Evolutionary conservation across 2,888 invertebrate species (phyloP), one percentile per base, ranked within the genome.

Genomic region (Acrobasis consociella): DNA sequence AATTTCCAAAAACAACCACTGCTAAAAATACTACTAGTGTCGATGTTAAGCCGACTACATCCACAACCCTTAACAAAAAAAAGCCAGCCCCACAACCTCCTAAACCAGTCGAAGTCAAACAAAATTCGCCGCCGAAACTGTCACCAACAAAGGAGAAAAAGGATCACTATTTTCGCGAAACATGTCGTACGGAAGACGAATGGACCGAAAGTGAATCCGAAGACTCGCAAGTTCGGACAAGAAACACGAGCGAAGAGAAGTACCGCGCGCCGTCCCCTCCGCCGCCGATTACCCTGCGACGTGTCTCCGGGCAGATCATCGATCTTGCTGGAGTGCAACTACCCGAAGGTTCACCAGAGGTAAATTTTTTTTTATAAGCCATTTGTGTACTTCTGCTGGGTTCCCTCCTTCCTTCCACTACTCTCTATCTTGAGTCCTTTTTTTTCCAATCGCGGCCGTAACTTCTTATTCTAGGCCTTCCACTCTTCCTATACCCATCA

Each of bases 161-260:
- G 67, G 92, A 93, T 64, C 91, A 90, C 69, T 94, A 89, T 72
- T 93, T 93, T 75, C 91, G 93, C 15, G 94, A 94, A 79, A 94
- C 94, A 1, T 94, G 94, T 74, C 94, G 94, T 60, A 94, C 94
- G 22, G 94, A 94, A 77, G 94, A 94, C 65, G 94, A 94, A 74
- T 94, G 94, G 86, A 93, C 93, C 0, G 93, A 91, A 31, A 91
- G 91, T 66, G 91, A 91, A 64, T 81, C 86, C n/a, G 91, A 90
- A 58, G 84, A 86, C 62, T 75, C 77, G n/a, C 82, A 81, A 64
- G 62, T 72, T 62, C 78, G 75, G 50, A 67, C 72, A 8, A 63
- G 69, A 49, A 76, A 73, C 60, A 66, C 75, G 17, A 71, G 73
- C 50, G 84, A 83, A 49, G 78, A 82, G 49, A 71, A 74, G n/a